These are phyloP conservation scores for Porites rus DNA, from an alignment of 92 coral and sea anemone genomes.

Conservation along the genomic window DNA sequence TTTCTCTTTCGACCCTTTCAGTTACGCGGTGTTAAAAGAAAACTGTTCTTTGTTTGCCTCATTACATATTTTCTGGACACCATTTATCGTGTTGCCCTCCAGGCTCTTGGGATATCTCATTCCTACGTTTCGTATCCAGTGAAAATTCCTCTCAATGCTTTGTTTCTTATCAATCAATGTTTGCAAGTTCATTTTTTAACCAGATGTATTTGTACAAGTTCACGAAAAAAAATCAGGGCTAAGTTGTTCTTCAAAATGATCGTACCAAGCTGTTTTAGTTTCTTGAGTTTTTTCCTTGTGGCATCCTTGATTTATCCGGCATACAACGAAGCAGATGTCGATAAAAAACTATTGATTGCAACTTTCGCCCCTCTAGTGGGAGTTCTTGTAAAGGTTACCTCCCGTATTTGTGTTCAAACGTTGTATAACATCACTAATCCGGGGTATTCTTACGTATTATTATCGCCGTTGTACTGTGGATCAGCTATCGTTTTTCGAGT, in stretches of 20 bases:
- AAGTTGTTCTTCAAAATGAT: neutral
- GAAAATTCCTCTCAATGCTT: neutral
- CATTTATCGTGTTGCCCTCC: neutral
- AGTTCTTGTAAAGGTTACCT: neutral
- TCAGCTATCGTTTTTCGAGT: conserved; percentile 22
- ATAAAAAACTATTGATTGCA: neutral
- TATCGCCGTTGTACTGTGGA: conserved; percentile 15
- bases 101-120: neutral
- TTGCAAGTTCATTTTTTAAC: neutral
- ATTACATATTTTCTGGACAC: neutral
- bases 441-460: conserved; percentile 21
- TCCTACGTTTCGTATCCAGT: neutral
- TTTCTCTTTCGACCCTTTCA: neutral
- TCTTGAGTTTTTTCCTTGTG: neutral
- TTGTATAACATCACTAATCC: conserved; percentile 18
- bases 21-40: neutral
- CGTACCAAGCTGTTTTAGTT: neutral
- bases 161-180: neutral
- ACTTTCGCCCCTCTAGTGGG: neutral
- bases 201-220: neutral
- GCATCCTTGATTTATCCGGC: neutral
- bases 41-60: neutral
- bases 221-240: neutral
- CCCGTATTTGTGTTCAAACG: neutral
- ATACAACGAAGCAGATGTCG: neutral